Evolutionary conservation across 2,797 vertebrate genomes (phyloP).

Genomic region (Rachycentron canadum): DNA sequence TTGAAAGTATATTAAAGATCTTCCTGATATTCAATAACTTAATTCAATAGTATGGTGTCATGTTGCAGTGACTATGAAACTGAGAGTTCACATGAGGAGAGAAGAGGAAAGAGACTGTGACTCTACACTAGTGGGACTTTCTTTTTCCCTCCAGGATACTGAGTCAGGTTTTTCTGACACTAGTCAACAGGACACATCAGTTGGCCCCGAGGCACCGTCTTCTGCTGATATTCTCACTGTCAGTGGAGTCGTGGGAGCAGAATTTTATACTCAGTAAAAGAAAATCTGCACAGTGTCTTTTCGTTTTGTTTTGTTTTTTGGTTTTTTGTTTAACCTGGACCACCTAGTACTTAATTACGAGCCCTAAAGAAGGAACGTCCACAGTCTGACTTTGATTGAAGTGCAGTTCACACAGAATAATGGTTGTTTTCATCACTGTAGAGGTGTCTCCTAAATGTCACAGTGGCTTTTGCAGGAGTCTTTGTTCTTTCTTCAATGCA

Average conservation of each 20-base stretch:
- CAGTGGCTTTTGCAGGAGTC: background rate
- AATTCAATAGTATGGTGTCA: constrained; percentile 20
- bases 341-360: background rate
- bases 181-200: constrained; percentile 38
- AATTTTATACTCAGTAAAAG: background rate
- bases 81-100: constrained; percentile 33
- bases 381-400: background rate
- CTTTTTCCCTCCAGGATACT: constrained; percentile 17
- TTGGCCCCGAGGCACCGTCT: constrained; percentile 38
- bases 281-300: background rate
- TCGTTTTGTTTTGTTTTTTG: background rate
- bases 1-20: constrained; percentile 54
- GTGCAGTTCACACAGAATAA: background rate
- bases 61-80: constrained; percentile 1
- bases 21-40: constrained; percentile 24
- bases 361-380: background rate
- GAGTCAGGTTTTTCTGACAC: constrained; percentile 34
- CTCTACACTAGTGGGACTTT: background rate
- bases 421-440: background rate
- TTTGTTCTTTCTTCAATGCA: background rate
- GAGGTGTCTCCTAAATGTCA: constrained; percentile 3
- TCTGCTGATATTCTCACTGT: constrained; percentile 17
- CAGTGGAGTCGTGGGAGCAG: background rate
- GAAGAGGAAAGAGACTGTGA: background rate
- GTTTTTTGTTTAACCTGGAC: background rate